phyloP scores from a whole-genome alignment of 2,113 vertebrate species.

The Cisticola juncidis region DNA sequence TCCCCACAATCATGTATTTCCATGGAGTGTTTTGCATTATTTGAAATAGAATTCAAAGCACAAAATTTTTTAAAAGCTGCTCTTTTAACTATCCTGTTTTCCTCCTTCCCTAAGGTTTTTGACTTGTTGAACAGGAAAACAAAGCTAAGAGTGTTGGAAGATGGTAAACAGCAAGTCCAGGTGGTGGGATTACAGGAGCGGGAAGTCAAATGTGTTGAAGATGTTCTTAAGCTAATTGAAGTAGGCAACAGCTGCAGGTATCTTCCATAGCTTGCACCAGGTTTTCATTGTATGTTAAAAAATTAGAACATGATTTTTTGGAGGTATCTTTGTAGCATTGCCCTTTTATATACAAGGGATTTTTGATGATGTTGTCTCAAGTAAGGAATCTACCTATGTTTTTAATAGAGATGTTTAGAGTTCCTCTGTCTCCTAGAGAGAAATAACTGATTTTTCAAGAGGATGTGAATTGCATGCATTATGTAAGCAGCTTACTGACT shows the following conservation, averaged over 20 bases:
- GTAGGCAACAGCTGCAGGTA: conserved; percentile 99
- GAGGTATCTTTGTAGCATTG: rapidly evolving
- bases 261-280: background rate
- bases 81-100: background rate
- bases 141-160: conserved; percentile 94
- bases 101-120: conserved; percentile 81
- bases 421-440: background rate
- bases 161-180: conserved; percentile 98
- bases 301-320: background rate
- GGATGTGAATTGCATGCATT: background rate
- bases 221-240: conserved; percentile 96
- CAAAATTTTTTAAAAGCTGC: background rate
- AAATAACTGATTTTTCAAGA: background rate
- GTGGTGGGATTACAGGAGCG: conserved; percentile 94
- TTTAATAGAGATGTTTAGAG: background rate
- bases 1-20: background rate
- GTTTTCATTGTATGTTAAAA: background rate
- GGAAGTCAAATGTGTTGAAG: conserved; percentile 95
- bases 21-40: background rate
- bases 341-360: background rate
- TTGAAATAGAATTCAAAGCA: background rate
- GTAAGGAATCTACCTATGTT: background rate
- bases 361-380: background rate
- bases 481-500: conserved; percentile 1
- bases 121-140: conserved; percentile 95